Percentiles rank a stretch among this genome's conserved stretches.
Evolutionary conservation across 2,888 invertebrate species (phyloP).

Genomic region (Eupithecia pulchellata): DNA sequence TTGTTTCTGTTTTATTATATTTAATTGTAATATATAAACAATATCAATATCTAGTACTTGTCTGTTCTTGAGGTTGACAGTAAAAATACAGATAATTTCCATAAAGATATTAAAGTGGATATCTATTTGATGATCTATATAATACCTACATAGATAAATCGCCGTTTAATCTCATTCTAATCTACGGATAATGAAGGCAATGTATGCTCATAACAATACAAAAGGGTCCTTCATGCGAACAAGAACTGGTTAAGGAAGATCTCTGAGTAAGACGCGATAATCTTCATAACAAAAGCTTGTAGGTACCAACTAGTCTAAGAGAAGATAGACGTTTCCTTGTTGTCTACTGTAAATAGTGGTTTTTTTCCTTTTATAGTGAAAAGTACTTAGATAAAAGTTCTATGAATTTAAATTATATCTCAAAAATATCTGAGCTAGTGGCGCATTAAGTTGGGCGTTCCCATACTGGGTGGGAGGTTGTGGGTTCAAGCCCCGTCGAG

Average conservation of each 20-base stretch:
- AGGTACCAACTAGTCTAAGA: not conserved
- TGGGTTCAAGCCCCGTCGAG: too few species aligned
- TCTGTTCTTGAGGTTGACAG: too few species aligned
- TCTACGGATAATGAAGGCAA: not conserved
- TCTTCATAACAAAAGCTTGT: constrained; percentile 1
- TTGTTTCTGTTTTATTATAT: too few species aligned
- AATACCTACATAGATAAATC: not conserved
- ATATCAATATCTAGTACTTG: too few species aligned
- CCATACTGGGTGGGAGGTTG: too few species aligned
- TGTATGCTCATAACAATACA: constrained; percentile 4
- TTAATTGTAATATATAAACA: too few species aligned
- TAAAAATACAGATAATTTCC: not conserved
- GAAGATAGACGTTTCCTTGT: not conserved
- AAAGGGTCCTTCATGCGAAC: constrained; percentile 7
- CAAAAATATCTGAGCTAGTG: too few species aligned
- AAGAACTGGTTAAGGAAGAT: constrained; percentile 3
- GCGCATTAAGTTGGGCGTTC: too few species aligned
- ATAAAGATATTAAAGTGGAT: not conserved
- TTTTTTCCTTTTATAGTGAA: too few species aligned
- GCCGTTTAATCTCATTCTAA: not conserved
- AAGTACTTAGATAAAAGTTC: too few species aligned
- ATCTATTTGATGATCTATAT: too few species aligned
- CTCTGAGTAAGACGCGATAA: not conserved
- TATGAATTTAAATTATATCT: too few species aligned
- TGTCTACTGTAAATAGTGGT: not conserved